These are phyloP conservation scores for Pitta sordida DNA, from an alignment of 2,113 vertebrate genomes.

Conservation along the genomic window DNA sequence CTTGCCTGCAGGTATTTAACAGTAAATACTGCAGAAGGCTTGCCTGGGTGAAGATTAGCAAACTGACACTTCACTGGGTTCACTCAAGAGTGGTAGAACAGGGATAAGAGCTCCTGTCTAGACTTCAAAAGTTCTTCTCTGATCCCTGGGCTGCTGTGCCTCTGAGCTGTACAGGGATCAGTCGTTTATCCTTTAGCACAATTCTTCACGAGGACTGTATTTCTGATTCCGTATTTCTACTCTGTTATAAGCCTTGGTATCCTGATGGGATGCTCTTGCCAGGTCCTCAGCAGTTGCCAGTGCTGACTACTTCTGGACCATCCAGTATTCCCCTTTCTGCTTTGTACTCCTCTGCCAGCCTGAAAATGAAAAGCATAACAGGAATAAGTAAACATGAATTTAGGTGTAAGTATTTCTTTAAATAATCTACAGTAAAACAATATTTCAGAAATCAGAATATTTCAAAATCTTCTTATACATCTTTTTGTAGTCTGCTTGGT, in stretches of 20 bases:
- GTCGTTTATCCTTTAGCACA: not conserved
- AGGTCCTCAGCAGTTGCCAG: not conserved
- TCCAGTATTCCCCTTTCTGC: not conserved
- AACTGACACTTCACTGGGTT: not conserved
- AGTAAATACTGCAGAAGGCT: not conserved
- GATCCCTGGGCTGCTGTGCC: not conserved
- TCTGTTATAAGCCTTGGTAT: not conserved
- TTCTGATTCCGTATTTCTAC: not conserved
- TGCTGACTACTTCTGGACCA: not conserved
- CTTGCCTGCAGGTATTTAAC: not conserved
- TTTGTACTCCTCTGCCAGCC: not conserved
- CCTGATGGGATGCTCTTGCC: not conserved
- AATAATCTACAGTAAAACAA: not conserved
- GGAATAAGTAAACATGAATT: not conserved
- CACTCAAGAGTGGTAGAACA: not conserved
- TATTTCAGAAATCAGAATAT: not conserved
- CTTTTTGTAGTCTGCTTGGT: not conserved
- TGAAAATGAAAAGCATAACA: not conserved
- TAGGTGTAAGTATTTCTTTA: not conserved
- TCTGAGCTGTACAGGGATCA: not conserved
- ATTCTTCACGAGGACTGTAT: not conserved
- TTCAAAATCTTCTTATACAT: not conserved
- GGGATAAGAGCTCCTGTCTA: not conserved
- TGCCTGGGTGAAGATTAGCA: not conserved
- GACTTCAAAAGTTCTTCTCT: slow-evolving; percentile 10